phyloP scores from a whole-genome alignment of 1,140 invertebrate genomes.

The Tribolium castaneum region DNA sequence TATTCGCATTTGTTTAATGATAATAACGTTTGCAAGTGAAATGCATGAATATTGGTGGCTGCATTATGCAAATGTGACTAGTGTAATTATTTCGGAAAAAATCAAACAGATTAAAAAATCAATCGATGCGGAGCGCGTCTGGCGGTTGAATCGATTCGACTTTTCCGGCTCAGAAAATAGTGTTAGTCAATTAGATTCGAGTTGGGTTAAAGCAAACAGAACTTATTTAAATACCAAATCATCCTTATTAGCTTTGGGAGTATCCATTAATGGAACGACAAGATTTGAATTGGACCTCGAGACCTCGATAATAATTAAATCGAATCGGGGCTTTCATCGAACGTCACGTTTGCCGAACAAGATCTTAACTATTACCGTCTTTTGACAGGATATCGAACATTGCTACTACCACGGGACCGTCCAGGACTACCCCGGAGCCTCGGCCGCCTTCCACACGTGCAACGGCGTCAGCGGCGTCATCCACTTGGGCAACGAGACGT shows the following conservation, averaged over 20 bases:
- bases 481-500: conserved; percentile 96
- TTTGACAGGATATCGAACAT: conserved; percentile 91
- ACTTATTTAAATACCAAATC: conserved; percentile 35
- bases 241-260: conserved; percentile 29
- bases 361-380: conserved; percentile 44
- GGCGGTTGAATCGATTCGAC: background rate
- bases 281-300: conserved; percentile 23
- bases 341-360: conserved; percentile 28
- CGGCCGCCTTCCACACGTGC: conserved; percentile 95
- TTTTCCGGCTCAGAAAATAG: conserved; percentile 24
- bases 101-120: background rate
- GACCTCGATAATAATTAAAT: conserved; percentile 36
- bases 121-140: background rate
- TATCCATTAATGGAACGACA: conserved; percentile 34
- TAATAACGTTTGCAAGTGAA: background rate
- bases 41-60: background rate
- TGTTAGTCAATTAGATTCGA: conserved; percentile 26
- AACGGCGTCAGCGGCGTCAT: conserved; percentile 97
- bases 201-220: conserved; percentile 29
- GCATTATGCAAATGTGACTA: conserved; percentile 8
- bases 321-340: conserved; percentile 25
- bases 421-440: conserved; percentile 95
- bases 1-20: conserved; percentile 10
- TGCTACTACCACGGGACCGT: conserved; percentile 97
- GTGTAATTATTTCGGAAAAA: background rate